Evolutionary conservation across 1,140 invertebrate species (phyloP), one percentile per base, ranked within the genome.

Genomic region (Aphidius ervi): DNA sequence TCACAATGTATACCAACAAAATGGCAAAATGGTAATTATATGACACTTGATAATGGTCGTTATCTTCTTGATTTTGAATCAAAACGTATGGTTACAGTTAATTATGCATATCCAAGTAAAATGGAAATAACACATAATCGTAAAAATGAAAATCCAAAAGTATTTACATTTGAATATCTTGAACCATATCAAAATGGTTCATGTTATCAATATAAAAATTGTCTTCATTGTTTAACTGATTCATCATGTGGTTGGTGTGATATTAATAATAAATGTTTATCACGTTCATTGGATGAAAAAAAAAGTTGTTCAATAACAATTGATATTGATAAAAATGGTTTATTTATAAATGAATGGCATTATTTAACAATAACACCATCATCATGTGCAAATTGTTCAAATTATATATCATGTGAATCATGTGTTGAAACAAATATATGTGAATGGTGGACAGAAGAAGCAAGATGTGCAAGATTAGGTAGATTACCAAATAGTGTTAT

Each of bases 241-340:
- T 87, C 90, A 0, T 83, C 86, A 8, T 98, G 95, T 72, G 92
- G 92, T 1, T 97, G 95, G 95, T 96, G 93, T 72, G 86, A 91
- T 20, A 69, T 88, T 6, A 89, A 82, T 1, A 79, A 82, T 40
- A 80, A 82, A 37, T 91, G 89, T 70, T 80, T 89, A 23, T 74
- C 83, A 5, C 81, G 87, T 16, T 75, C 80, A 4, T 71, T 82
- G 0, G 86, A 90, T 65, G 90, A 92, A 74, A 85, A 76, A 3
- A 75, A 76, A 45, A 82, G 76, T 9, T 91, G 90, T 66, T 65
- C 73, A 7, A 66, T 67, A 0, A 67, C 74, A 1, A 74, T 82
- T 5, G 73, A 77, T n/a, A 64, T 50, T 53, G 70, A 75, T 23
- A 70, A 73, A 23, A 68, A 74, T 59, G 67, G 68, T 23, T 64